A percentile compares a stretch with the other conserved stretches of the same genome.
Evolutionary conservation across 2,888 invertebrate genomes (phyloP).

Genomic region (Quadriops clusia): DNA sequence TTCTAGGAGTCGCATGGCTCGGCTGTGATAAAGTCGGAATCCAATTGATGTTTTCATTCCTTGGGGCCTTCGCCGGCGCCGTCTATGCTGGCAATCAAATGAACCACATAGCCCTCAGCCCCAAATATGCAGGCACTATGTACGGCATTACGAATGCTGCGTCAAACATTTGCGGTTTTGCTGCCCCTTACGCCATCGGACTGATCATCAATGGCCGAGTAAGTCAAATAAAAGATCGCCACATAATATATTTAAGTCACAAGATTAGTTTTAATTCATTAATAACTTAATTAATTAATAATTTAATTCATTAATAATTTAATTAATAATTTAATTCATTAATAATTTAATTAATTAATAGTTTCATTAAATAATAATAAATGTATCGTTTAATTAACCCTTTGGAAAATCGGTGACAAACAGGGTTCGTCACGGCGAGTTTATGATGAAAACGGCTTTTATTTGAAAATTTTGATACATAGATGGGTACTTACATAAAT

Average conservation of each 20-base stretch:
- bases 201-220: conserved; percentile 57
- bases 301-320: no score
- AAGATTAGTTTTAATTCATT: no score
- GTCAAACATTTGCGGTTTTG: conserved; percentile 69
- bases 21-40: conserved; percentile 62
- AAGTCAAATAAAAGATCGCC: conserved; percentile 25
- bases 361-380: no score
- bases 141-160: conserved; percentile 77
- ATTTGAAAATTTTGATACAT: no score
- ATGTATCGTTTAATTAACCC: no score
- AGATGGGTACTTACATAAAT: no score
- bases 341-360: no score
- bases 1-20: conserved; percentile 68
- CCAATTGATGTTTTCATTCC: conserved; percentile 55
- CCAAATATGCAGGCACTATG: conserved; percentile 72
- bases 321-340: conserved; percentile 2
- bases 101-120: conserved; percentile 75
- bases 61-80: conserved; percentile 66
- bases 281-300: no score
- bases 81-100: conserved; percentile 71
- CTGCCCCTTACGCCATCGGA: conserved; percentile 70
- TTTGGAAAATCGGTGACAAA: no score
- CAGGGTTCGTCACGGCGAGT: no score
- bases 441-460: no score
- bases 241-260: not conserved